A percentile compares a stretch with the other conserved stretches of the same genome.
phyloP scores from a whole-genome alignment of 2,113 vertebrate species.

The Oophaga pumilio region DNA sequence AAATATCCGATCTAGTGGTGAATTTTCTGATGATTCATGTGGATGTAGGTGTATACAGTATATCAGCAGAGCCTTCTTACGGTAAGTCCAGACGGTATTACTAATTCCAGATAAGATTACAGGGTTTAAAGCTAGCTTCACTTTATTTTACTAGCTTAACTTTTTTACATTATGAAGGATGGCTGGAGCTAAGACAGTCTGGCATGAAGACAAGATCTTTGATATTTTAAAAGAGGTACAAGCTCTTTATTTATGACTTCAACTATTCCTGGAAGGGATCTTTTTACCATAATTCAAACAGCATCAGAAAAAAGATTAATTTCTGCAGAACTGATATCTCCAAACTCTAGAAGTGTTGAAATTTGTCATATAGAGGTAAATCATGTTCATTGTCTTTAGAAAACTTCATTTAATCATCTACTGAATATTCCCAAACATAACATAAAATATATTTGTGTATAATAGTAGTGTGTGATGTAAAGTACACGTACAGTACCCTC shows the following conservation, averaged over 20 bases:
- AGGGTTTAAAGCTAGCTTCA: background rate
- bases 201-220: background rate
- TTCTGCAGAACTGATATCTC: background rate
- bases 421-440: background rate
- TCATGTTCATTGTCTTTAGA: background rate
- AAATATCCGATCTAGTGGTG: background rate
- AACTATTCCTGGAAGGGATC: background rate
- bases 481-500: background rate
- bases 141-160: background rate
- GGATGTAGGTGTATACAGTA: background rate
- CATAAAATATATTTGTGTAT: background rate
- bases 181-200: background rate
- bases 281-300: background rate
- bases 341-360: background rate
- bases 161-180: background rate
- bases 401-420: background rate
- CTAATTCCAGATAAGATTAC: background rate
- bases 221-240: background rate
- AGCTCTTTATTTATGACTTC: background rate
- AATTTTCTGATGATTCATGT: background rate
- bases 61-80: background rate
- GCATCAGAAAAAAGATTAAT: background rate
- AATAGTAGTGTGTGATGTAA: background rate
- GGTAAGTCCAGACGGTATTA: background rate
- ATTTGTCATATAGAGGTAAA: background rate